Conservation (phyloP, 2,888 invertebrate species). For the Xylota sylvarum region DNA sequence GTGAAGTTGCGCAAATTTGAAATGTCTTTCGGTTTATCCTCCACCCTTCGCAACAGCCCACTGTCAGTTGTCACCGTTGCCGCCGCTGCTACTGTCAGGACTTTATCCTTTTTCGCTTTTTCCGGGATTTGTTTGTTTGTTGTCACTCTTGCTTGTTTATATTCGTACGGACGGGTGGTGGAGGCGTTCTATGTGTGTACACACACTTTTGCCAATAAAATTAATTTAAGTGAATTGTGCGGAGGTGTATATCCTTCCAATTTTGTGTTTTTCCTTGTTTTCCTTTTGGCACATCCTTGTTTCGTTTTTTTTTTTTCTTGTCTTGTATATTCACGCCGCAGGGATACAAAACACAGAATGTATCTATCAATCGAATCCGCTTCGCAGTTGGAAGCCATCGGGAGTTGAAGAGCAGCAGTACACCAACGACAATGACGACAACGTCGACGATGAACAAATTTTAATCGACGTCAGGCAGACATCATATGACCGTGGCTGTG, state of each 20-base stretch:
- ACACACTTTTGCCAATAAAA: slow-evolving; percentile 71
- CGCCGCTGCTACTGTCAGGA: slow-evolving; percentile 28
- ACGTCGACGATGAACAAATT: slow-evolving; percentile 62
- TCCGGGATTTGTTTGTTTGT: slow-evolving; percentile 76
- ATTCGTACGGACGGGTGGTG: not conserved
- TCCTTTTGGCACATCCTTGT: slow-evolving; percentile 45
- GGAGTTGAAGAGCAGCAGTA: slow-evolving; percentile 57
- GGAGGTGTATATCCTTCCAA: slow-evolving; percentile 76
- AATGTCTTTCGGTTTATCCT: slow-evolving; percentile 66
- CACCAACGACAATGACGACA: slow-evolving; percentile 26
- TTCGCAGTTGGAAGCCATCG: slow-evolving; percentile 61
- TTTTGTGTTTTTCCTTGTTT: slow-evolving; percentile 54
- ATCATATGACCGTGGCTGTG: slow-evolving; percentile 25
- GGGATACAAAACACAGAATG: slow-evolving; percentile 59
- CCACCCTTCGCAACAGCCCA: slow-evolving; percentile 3
- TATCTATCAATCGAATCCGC: slow-evolving; percentile 69
- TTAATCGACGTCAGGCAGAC: slow-evolving; percentile 72
- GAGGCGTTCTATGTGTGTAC: slow-evolving; percentile 23
- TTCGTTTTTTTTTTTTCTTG: slow-evolving; percentile 42
- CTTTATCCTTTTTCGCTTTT: slow-evolving; percentile 63
- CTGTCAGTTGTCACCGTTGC: slow-evolving; percentile 27
- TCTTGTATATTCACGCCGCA: slow-evolving; percentile 36
- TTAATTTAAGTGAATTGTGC: slow-evolving; percentile 77
- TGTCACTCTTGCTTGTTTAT: slow-evolving; percentile 74
- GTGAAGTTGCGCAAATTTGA: slow-evolving; percentile 75